Evolutionary conservation across 1,140 invertebrate species (phyloP), one percentile per base, ranked within the genome.

Genomic region (Micrasema minimum): DNA sequence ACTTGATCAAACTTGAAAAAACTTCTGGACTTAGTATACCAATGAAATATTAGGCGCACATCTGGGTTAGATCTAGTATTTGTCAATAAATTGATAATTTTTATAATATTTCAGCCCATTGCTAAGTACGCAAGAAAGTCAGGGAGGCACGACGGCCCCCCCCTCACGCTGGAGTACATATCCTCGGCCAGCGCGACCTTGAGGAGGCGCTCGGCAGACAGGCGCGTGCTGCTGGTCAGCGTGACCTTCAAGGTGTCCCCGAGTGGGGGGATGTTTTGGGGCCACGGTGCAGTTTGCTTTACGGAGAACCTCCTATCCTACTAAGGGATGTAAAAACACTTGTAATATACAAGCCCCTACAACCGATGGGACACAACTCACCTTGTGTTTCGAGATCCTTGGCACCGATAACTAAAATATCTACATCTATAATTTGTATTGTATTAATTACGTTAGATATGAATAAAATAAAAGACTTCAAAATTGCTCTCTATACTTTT

Each of bases 181-280:
- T 77, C 82, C 9, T 82, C 87, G 59, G 86, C 86, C 0, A 83
- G 85, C 31, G 69, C 85, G 2, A 79, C 81, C 77, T 80, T 75
- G 37, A 78, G 80, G 23, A 76, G 78, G 20, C 71, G 75, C 16
- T 66, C 81, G 0, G 72, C 79, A 7, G 53, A 14, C 5, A 45
- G 11, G 11, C 74, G 75, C 4, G 23, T 75, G 3, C 64, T 77
- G 11, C 62, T 76, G 2, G 61, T 82, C 69, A 73, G 78, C n/a
- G 87, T 89, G 2, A 85, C 80, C 0, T 71, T 90, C 16, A 77
- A 81, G 45, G 88, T 86, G 1, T 55, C 69, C 7, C 90, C 90
- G 0, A 86, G 89, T 23, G 77, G 82, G 11, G 89, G 84, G 0
- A 77, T 88, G 6, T 90, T 91, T 77, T 89, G 91, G n/a, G 76